These are phyloP conservation scores for Tachuris rubrigastra DNA, from an alignment of 2,113 vertebrate genomes.

Conservation along the genomic window DNA sequence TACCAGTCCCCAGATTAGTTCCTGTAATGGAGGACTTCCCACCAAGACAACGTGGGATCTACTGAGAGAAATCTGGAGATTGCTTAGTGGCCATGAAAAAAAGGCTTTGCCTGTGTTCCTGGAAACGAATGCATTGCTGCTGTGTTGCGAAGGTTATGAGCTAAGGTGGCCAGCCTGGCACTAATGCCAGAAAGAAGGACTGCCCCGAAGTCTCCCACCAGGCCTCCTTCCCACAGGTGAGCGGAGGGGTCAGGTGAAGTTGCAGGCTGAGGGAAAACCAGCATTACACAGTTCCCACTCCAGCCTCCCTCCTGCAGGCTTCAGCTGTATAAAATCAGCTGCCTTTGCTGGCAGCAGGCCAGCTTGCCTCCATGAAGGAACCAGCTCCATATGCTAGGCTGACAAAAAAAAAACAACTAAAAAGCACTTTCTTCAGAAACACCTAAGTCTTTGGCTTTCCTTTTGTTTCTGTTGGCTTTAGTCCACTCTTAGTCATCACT, in stretches of 20 bases:
- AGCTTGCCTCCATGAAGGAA: background rate
- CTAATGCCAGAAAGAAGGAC: background rate
- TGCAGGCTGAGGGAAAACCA: background rate
- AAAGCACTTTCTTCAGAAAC: background rate
- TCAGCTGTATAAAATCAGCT: background rate
- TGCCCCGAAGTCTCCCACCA: background rate
- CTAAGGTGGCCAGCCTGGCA: background rate
- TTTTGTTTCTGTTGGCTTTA: constrained; percentile 7
- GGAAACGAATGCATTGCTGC: background rate
- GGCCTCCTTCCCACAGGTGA: background rate
- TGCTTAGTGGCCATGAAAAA: background rate
- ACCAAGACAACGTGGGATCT: background rate
- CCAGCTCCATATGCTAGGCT: background rate
- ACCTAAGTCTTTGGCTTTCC: background rate
- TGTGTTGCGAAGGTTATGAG: background rate
- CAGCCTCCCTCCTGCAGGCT: background rate
- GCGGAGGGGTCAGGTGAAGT: background rate
- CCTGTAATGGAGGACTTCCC: background rate
- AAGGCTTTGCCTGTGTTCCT: background rate
- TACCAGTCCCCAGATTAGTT: background rate
- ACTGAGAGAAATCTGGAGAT: background rate
- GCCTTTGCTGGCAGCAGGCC: background rate
- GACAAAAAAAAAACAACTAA: background rate
- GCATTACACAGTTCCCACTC: background rate
- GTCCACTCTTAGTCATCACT: background rate